Evolutionary conservation across 2,888 invertebrate species (phyloP), one percentile per base, ranked within the genome.

Genomic region (Leptinotarsa juncta): DNA sequence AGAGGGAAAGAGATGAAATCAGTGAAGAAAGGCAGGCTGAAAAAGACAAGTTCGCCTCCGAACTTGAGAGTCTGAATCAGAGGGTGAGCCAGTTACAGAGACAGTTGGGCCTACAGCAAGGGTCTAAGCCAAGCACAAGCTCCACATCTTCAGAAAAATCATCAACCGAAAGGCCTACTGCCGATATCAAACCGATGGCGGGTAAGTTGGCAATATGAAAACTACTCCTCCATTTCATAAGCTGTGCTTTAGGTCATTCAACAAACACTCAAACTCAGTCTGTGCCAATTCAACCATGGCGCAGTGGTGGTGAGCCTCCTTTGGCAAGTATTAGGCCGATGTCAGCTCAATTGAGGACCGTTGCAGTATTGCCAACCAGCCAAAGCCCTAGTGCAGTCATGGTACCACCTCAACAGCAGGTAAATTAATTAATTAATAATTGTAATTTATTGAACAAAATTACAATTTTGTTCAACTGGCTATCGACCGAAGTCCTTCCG

Each of bases 161-260:
- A 2, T 88, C 89, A 3, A 88, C 89, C 0, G 93, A 93, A 80
- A 91, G 93, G 48, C 92, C 93, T 32, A 97, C 97, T 0, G 97
- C 97, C 5, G 97, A 97, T 85, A 97, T 97, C 62, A 96, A 96
- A 87, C 97, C 97, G 0, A 96, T 97, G 94, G 95, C 97, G 3
- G 96, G 96, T 82, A 90, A 88, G 16, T 67, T 65, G 48, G 20
- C n/a, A 18, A 50, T 32, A 26, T 16, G 53, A 42, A 57, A 18
- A 26, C 16, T 20, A 67, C 14, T 48, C 14, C 20, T 65, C 18
- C 16, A 49, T 70, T 53, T 67, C n/a, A 49, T 5, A 49, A 23
- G 20, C 42, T 67, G 14, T 50, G 18, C 71, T 75, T 66, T 53
- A 82, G 83, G 88, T 23, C 88, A 88, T 77, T 87, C 87, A 0